Percentiles rank a stretch among this genome's conserved stretches.
These are phyloP conservation scores for Rhea pennata DNA, from an alignment of 2,113 vertebrate species.

Conservation along the genomic window DNA sequence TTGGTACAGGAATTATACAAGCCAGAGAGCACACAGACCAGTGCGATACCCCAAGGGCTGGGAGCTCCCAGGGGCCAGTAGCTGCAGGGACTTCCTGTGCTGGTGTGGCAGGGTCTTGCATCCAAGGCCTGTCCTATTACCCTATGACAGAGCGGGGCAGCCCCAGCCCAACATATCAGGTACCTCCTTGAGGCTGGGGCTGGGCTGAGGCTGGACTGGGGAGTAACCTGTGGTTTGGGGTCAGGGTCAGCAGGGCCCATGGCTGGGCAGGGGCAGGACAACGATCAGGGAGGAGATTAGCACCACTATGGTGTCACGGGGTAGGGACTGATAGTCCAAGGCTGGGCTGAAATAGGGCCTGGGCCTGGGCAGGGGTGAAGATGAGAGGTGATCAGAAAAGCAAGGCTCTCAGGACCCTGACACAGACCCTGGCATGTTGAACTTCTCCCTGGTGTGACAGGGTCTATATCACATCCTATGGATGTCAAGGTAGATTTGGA, in stretches of 20 bases:
- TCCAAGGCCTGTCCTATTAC: not conserved
- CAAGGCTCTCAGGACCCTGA: not conserved
- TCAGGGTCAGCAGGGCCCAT: not conserved
- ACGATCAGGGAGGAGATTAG: not conserved
- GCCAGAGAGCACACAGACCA: not conserved
- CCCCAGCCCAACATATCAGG: not conserved
- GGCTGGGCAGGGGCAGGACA: not conserved
- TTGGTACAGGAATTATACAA: not conserved
- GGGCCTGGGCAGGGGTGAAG: not conserved
- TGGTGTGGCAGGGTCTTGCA: not conserved
- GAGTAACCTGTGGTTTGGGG: not conserved
- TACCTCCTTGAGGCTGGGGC: not conserved
- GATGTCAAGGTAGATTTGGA: not conserved
- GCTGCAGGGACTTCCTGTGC: not conserved
- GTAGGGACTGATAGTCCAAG: too few relatives aligned
- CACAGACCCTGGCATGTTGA: not conserved
- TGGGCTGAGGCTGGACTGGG: not conserved
- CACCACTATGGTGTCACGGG: too few relatives aligned
- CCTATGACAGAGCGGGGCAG: not conserved
- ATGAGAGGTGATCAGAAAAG: rapidly evolving
- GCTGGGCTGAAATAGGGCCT: not conserved
- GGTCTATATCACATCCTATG: not conserved
- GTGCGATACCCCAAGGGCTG: not conserved
- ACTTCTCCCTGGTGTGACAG: not conserved
- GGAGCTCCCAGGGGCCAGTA: not conserved